Evolutionary conservation across 35 echinoderm and acorn worm genomes (phyloP).

Genomic region (Lytechinus pictus): DNA sequence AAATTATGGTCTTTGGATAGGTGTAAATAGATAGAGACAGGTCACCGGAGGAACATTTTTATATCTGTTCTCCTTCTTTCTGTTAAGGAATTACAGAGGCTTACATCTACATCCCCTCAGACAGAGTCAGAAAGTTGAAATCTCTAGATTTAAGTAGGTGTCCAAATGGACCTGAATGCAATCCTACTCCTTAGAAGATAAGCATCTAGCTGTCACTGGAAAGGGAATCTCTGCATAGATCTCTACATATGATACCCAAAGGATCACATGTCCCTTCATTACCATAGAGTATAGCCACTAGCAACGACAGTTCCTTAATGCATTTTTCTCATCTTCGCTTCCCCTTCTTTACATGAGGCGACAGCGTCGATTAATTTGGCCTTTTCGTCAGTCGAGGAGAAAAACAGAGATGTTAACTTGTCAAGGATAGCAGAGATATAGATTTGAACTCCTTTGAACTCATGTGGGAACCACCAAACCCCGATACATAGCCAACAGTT

Average conservation of each 20-base stretch:
- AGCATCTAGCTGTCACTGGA: neutral
- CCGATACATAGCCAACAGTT: too few species aligned
- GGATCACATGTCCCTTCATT: neutral
- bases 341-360: neutral
- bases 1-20: too few species aligned
- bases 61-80: neutral
- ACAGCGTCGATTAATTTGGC: neutral
- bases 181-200: neutral
- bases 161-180: neutral
- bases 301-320: neutral
- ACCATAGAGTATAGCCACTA: slow-evolving; percentile 1
- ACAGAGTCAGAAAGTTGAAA: neutral
- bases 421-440: neutral
- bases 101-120: neutral
- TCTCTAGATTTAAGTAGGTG: neutral
- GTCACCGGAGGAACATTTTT: neutral
- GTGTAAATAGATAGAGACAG: too few species aligned
- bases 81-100: too few species aligned
- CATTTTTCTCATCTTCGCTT: neutral
- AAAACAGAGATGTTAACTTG: neutral
- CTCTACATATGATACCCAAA: neutral
- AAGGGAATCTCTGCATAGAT: neutral
- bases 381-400: neutral
- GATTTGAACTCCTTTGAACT: neutral
- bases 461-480: too few species aligned